Evolutionary conservation across 2,797 vertebrate genomes (phyloP), one percentile per base, ranked within the genome.

Genomic region (Falco columbarius): DNA sequence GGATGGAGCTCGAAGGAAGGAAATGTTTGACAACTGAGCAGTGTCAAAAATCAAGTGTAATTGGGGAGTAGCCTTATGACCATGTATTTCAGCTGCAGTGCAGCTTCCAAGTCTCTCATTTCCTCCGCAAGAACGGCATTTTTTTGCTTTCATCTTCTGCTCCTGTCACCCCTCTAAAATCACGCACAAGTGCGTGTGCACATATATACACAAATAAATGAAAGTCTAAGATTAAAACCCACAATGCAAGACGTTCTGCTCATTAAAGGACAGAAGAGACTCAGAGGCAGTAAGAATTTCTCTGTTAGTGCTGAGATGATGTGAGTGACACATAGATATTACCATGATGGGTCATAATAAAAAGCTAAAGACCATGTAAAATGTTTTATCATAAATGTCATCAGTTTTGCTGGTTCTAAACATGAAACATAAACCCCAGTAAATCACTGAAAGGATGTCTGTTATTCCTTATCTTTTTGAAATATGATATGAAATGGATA

Each of bases 301-400:
- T 44, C 62, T 58, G n/a, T 58, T 66, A 5, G 62, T 66, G 42
- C 38, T 94, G 75, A 86, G 32, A n/a, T 88, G 36, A 54, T 86
- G 71, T 44, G 70, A 76, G 77, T 46, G 23, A 65, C 22, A 58
- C 1, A 2, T 56, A 80, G 82, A 68, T 83, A 81, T 58, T 88
- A 55, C 67, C 52, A 7, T 49, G 56, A 36, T 71, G 52, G 49
- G 29, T 90, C 62, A 61, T 55, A 87, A 22, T 81, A 93, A 81
- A 95, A 89, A 77, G 26, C 74, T 56, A 52, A 93, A 96, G 56
- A 93, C 54, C 26, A 30, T 8, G 59, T 86, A 68, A 95, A 95
- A 75, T 3, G 9, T 91, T 81, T 66, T 86, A 75, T 27, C 44
- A 63, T 83, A 84, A 95, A 88, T 24, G 75, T 52, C 52, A 54